phyloP scores from a whole-genome alignment of 2,888 invertebrate species.

The Chironomus tentans region DNA sequence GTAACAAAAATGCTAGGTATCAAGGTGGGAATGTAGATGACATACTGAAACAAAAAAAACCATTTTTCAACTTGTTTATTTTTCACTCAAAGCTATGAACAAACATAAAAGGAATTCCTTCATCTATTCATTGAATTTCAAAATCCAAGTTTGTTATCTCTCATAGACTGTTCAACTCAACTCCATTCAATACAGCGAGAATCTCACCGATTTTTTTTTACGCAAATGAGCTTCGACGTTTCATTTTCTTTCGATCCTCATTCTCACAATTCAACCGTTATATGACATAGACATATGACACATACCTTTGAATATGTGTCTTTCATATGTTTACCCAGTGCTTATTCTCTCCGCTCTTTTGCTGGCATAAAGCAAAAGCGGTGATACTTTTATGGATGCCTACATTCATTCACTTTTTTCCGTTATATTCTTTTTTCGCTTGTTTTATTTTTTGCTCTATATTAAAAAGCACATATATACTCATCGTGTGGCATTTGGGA shows the following conservation, averaged over 20 bases:
- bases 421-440: neutral
- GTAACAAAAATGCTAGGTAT: too few relatives aligned
- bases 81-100: too few relatives aligned
- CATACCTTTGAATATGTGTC: conserved; percentile 8
- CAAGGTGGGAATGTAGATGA: too few relatives aligned
- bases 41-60: too few relatives aligned
- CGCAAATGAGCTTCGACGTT: neutral
- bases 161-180: neutral
- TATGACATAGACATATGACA: conserved; percentile 20
- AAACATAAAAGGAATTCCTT: too few relatives aligned
- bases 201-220: neutral
- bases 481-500: neutral
- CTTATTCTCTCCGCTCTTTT: neutral
- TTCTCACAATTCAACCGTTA: conserved; percentile 10
- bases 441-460: conserved; percentile 4
- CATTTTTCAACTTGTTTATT: too few relatives aligned
- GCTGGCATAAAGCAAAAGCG: neutral
- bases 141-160: too few relatives aligned
- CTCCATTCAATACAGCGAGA: neutral
- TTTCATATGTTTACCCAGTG: neutral
- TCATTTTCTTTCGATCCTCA: neutral
- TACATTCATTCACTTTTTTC: neutral
- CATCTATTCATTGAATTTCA: too few relatives aligned
- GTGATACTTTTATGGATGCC: conserved; percentile 8
- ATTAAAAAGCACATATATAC: neutral